Evolutionary conservation across 30 jellyfish, hydroid and myxozoan species (phyloP).

Genomic region (Catostylus mosaicus): DNA sequence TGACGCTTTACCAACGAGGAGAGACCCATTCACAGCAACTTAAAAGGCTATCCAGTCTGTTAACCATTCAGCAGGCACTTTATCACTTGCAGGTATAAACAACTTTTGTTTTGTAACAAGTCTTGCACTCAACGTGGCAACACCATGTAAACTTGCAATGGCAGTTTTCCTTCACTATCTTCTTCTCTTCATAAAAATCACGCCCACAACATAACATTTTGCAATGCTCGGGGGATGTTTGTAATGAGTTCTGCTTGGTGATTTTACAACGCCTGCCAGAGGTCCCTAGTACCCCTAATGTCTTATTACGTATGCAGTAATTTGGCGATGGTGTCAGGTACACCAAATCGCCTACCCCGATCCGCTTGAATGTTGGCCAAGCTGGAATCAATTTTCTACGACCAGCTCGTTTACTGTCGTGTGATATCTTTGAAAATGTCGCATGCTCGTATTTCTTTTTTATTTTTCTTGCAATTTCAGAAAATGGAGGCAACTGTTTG

Average conservation of each 20-base stretch:
- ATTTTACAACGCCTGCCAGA: slow-evolving; percentile 65
- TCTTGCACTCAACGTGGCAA: slow-evolving; percentile 54
- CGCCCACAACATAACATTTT: slow-evolving; percentile 67
- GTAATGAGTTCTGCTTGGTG: background rate
- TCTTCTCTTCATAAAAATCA: slow-evolving; percentile 25
- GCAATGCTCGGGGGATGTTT: slow-evolving; percentile 49
- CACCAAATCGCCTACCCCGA: slow-evolving; percentile 56
- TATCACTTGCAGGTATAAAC: slow-evolving; percentile 41
- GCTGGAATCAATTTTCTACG: slow-evolving; percentile 31
- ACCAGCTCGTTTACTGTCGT: slow-evolving; percentile 8
- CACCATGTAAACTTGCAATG: slow-evolving; percentile 79
- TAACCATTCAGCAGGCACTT: no score
- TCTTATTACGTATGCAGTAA: slow-evolving; percentile 44
- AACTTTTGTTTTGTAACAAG: slow-evolving; percentile 44
- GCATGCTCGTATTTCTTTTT: slow-evolving; percentile 63
- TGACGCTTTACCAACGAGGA: no score
- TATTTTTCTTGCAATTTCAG: slow-evolving; percentile 39
- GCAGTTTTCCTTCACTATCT: slow-evolving; percentile 35
- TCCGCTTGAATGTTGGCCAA: slow-evolving; percentile 35
- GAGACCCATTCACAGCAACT: no score
- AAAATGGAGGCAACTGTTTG: slow-evolving; percentile 50
- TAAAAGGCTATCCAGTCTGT: no score
- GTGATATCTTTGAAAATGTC: slow-evolving; percentile 34
- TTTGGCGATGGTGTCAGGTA: slow-evolving; percentile 67
- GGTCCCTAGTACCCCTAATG: slow-evolving; percentile 69